Percentiles rank a stretch among this genome's conserved stretches.
Evolutionary conservation across 2,113 vertebrate genomes (phyloP).

Genomic region (Brachypodius melanocephalos): DNA sequence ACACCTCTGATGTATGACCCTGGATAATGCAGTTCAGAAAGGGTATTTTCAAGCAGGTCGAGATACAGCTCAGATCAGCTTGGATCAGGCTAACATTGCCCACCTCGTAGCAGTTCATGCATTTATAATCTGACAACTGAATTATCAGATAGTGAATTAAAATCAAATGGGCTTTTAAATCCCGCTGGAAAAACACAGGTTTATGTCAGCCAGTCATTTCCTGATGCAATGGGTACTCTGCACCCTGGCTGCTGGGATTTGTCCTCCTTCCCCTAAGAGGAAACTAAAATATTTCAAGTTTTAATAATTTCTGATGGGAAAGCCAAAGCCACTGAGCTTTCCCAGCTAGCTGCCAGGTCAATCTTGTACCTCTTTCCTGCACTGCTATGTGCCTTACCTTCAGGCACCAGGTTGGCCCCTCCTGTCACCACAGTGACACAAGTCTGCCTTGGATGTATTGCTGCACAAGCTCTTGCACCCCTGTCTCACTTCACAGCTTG

Average conservation of each 20-base stretch:
- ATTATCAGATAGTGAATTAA: not conserved
- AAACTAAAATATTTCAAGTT: not conserved
- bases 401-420: fast-evolving
- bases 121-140: not conserved
- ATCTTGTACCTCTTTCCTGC: not conserved
- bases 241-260: not conserved
- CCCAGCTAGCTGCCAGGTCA: not conserved
- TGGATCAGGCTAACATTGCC: not conserved
- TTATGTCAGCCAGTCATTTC: not conserved
- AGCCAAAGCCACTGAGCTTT: not conserved
- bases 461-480: not conserved
- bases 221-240: not conserved
- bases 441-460: fast-evolving
- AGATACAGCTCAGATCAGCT: not conserved
- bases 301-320: not conserved
- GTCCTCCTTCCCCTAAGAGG: not conserved
- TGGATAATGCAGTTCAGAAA: not conserved
- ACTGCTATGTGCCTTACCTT: fast-evolving
- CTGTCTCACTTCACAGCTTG: not conserved
- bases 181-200: not conserved
- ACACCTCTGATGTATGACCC: not conserved
- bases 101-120: not conserved
- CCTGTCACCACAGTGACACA: fast-evolving
- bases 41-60: not conserved
- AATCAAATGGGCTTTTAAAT: not conserved